Conservation (phyloP, 2,797 vertebrate species). For the Eidolon dupreanum region DNA sequence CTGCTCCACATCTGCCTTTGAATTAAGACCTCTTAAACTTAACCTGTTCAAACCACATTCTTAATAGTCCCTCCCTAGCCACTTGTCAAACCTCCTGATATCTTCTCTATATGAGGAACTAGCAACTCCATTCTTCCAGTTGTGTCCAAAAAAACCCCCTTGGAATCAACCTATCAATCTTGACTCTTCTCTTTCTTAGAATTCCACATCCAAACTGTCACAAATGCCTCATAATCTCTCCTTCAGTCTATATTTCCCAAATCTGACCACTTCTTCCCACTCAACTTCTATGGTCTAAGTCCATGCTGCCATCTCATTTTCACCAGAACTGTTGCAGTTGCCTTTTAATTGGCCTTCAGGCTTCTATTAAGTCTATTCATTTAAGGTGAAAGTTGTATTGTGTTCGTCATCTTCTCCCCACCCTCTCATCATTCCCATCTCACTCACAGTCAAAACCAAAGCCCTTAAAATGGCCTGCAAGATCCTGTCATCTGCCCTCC, state of each 20-base stretch:
- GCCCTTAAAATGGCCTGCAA: neutral
- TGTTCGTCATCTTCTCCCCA: neutral
- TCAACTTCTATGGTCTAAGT: neutral
- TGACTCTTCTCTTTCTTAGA: neutral
- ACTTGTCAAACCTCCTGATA: neutral
- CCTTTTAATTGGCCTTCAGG: neutral
- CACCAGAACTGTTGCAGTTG: neutral
- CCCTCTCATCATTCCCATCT: neutral
- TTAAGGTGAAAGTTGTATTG: neutral
- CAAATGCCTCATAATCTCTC: neutral
- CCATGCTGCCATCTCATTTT: neutral
- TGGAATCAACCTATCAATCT: no score
- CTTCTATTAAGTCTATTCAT: neutral
- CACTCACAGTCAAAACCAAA: neutral
- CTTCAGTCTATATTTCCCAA: neutral
- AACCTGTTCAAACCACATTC: neutral
- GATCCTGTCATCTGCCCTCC: neutral
- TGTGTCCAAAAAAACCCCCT: neutral
- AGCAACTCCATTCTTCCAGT: neutral
- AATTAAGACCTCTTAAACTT: neutral
- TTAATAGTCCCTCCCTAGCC: neutral
- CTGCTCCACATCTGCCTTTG: neutral
- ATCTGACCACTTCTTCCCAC: neutral
- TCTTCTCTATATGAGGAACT: neutral
- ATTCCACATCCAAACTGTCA: neutral